Evolutionary conservation across 2,797 vertebrate species (phyloP).

Genomic region (Hippopotamyrus pictus): DNA sequence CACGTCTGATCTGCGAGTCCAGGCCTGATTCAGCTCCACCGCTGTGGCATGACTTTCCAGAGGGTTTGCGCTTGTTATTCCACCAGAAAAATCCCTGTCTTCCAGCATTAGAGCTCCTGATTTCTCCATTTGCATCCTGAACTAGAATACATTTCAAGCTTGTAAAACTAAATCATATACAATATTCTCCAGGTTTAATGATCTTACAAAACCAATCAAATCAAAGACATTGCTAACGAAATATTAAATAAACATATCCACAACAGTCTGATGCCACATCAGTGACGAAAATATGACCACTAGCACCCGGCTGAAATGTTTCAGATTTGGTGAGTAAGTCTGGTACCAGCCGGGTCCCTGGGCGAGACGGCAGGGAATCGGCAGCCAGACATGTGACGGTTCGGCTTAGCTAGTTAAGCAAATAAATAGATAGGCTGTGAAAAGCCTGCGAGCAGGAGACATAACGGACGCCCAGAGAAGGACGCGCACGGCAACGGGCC

Average conservation of each 20-base stretch:
- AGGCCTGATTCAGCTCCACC: slow-evolving; percentile 6
- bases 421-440: slow-evolving; percentile 68
- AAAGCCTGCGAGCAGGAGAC: slow-evolving; percentile 64
- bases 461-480: slow-evolving; percentile 24
- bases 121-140: not conserved
- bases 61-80: not conserved
- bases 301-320: not conserved
- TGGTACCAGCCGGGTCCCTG: not conserved
- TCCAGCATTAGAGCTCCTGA: not conserved
- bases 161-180: not conserved
- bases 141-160: not conserved
- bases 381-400: slow-evolving; percentile 61
- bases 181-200: not conserved
- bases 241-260: not conserved
- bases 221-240: not conserved
- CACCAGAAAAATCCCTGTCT: not conserved
- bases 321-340: not conserved
- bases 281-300: not conserved
- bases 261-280: not conserved
- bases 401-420: slow-evolving; percentile 58
- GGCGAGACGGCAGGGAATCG: not conserved
- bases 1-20: not conserved
- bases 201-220: not conserved
- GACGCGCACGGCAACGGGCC: slow-evolving; percentile 58
- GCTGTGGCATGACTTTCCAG: not conserved